phyloP scores from a whole-genome alignment of 2,113 vertebrate species.

The Anhinga rufa region DNA sequence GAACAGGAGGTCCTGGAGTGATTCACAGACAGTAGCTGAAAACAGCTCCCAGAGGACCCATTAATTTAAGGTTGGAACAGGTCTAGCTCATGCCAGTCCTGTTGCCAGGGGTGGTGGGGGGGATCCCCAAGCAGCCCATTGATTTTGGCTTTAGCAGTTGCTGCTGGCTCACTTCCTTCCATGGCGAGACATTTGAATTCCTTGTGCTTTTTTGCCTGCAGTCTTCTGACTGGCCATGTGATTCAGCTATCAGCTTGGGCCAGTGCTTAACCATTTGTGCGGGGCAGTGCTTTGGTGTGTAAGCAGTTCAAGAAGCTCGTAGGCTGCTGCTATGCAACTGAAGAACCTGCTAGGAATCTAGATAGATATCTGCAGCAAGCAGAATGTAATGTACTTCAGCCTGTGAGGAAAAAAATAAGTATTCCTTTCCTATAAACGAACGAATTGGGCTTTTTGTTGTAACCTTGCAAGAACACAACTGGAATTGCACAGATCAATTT shows the following conservation, averaged over 20 bases:
- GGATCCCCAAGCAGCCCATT: neutral
- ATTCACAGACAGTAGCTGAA: constrained; percentile 10
- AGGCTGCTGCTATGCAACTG: neutral
- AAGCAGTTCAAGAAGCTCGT: neutral
- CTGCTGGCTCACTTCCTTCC: constrained; percentile 13
- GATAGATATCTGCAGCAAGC: neutral
- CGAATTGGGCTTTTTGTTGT: neutral
- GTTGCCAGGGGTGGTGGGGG: too few relatives aligned
- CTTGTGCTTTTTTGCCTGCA: neutral
- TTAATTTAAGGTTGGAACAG: neutral
- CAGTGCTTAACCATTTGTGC: neutral
- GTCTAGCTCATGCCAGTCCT: constrained; percentile 4
- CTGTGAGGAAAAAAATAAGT: neutral
- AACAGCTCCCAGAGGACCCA: neutral
- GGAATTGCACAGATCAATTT: neutral
- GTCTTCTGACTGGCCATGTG: neutral
- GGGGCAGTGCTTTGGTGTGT: neutral
- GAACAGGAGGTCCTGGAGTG: neutral
- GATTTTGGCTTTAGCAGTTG: constrained; percentile 2
- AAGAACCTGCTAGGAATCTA: neutral
- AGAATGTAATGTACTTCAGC: neutral
- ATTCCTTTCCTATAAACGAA: neutral
- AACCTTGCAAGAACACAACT: neutral
- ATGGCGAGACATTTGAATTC: constrained; percentile 16
- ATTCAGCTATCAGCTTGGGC: neutral